Conservation (phyloP, 2,797 vertebrate genomes). For the Sebastes cheni region DNA sequence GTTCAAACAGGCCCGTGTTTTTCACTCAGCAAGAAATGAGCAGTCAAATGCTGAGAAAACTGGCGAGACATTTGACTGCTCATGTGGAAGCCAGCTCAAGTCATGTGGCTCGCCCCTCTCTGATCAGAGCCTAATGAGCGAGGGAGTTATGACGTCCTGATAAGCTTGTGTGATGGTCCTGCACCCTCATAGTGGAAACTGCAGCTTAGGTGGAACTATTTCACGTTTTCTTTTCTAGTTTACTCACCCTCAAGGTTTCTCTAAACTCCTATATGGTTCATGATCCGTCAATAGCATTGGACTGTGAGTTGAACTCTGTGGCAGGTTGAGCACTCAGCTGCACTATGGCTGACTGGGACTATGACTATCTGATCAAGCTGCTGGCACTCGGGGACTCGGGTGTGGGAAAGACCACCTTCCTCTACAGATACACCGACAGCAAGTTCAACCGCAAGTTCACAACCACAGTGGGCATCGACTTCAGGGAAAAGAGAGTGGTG, state of each 20-base stretch:
- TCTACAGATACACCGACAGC: constrained; percentile 95
- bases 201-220: constrained; percentile 24
- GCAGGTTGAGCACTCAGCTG: constrained; percentile 77
- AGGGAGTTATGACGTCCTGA: constrained; percentile 46
- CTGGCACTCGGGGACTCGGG: constrained; percentile 96
- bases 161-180: constrained; percentile 50
- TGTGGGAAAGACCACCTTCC: constrained; percentile 97
- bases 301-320: constrained; percentile 20
- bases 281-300: constrained; percentile 3
- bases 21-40: constrained; percentile 4
- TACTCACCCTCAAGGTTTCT: background rate
- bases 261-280: background rate
- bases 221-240: background rate
- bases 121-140: constrained; percentile 68
- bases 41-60: constrained; percentile 45
- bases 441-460: constrained; percentile 95
- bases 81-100: constrained; percentile 76
- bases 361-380: constrained; percentile 99
- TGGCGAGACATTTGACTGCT: constrained; percentile 73
- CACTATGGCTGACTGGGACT: constrained; percentile 96
- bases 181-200: constrained; percentile 25
- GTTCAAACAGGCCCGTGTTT: constrained; percentile 42
- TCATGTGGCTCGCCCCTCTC: constrained; percentile 75
- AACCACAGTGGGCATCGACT: constrained; percentile 95
- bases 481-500: constrained; percentile 96